Evolutionary conservation across 2,797 vertebrate species (phyloP).

Genomic region (Pogoniulus pusillus): DNA sequence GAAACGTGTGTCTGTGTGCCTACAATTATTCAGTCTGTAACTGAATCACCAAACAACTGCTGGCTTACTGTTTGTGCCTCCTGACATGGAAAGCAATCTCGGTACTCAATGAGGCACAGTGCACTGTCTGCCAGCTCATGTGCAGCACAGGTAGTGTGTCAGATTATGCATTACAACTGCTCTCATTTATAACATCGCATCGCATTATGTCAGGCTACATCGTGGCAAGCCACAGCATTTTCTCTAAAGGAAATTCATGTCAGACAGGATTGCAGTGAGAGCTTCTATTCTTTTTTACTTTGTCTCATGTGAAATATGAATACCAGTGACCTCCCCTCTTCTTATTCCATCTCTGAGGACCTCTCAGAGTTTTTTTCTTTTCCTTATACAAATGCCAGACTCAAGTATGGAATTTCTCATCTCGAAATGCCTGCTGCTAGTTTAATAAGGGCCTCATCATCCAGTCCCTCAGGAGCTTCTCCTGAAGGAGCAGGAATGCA

Average conservation of each 20-base stretch:
- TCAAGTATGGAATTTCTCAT: slow-evolving; percentile 18
- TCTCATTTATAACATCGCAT: slow-evolving; percentile 5
- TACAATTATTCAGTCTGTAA: not conserved
- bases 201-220: not conserved
- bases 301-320: slow-evolving; percentile 7
- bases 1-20: not conserved
- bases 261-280: not conserved
- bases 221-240: not conserved
- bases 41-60: not conserved
- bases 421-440: slow-evolving; percentile 24
- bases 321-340: not conserved
- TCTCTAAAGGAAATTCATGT: slow-evolving; percentile 10
- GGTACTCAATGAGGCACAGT: not conserved
- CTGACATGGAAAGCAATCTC: not conserved
- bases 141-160: not conserved
- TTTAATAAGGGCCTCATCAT: slow-evolving; percentile 57
- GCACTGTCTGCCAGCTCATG: not conserved
- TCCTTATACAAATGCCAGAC: slow-evolving; percentile 24
- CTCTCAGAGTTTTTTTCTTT: slow-evolving; percentile 14
- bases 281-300: not conserved
- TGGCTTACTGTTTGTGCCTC: not conserved
- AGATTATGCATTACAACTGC: slow-evolving; percentile 17
- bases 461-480: slow-evolving; percentile 6
- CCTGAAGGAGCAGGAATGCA: slow-evolving; percentile 41
- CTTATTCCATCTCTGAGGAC: not conserved